phyloP scores from a whole-genome alignment of 1,140 invertebrate species.

The Trissolcus basalis region DNA sequence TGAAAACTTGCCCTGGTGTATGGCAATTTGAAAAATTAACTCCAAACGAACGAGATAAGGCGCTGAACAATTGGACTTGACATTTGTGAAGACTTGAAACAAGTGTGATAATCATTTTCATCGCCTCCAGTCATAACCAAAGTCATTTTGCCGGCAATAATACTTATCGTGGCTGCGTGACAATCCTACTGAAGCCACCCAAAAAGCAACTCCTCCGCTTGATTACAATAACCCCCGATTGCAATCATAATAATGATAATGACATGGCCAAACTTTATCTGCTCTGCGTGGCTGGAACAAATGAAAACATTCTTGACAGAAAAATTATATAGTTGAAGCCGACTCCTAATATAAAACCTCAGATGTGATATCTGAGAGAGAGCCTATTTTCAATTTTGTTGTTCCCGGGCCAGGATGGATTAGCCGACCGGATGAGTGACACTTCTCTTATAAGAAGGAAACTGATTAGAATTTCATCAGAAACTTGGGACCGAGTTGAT shows the following conservation, averaged over 20 bases:
- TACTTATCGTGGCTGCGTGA: conserved; percentile 42
- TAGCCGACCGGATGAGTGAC: not conserved
- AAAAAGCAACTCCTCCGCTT: conserved; percentile 29
- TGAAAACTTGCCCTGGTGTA: not conserved
- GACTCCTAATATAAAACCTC: no score
- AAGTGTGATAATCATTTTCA: conserved; percentile 47
- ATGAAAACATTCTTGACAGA: conserved; percentile 1
- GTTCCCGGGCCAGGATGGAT: no score
- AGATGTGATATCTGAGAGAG: no score
- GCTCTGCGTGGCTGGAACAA: not conserved
- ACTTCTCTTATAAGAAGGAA: not conserved
- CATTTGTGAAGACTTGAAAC: conserved; percentile 35
- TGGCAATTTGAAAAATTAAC: conserved; percentile 14
- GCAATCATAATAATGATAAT: conserved; percentile 43
- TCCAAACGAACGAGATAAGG: not conserved
- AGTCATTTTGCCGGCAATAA: conserved; percentile 34
- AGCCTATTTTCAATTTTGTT: no score
- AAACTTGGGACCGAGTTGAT: no score
- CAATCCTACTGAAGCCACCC: conserved; percentile 14
- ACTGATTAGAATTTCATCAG: not conserved
- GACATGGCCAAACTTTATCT: conserved; percentile 27
- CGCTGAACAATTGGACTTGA: not conserved
- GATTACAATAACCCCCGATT: conserved; percentile 36
- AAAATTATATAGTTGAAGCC: no score
- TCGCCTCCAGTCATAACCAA: conserved; percentile 21